Evolutionary conservation across 2,888 invertebrate species (phyloP).

Genomic region (Ferdinandea cuprea): DNA sequence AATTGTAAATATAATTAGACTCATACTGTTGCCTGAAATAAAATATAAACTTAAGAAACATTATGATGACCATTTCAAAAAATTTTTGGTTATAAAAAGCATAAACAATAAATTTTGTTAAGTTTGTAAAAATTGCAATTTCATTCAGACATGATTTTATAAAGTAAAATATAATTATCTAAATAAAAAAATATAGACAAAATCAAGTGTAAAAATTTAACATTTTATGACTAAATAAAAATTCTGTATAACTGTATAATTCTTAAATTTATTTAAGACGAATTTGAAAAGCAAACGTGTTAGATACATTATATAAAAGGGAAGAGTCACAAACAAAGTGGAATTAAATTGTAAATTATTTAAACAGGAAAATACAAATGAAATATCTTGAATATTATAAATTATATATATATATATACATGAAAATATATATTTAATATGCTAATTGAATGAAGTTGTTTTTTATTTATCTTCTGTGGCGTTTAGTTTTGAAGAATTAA

Average conservation of each 20-base stretch:
- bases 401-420: constrained; percentile 60
- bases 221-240: constrained; percentile 13
- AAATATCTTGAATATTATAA: constrained; percentile 62
- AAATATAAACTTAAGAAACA: constrained; percentile 40
- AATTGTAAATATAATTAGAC: constrained; percentile 64
- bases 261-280: constrained; percentile 30
- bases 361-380: constrained; percentile 35
- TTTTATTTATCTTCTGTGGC: background rate
- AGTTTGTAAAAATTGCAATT: constrained; percentile 56
- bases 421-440: constrained; percentile 74
- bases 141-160: constrained; percentile 11
- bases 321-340: constrained; percentile 34
- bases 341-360: constrained; percentile 64
- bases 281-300: constrained; percentile 30
- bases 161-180: constrained; percentile 10
- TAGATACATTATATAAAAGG: constrained; percentile 47
- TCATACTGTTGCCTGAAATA: constrained; percentile 69
- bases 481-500: background rate
- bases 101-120: constrained; percentile 25
- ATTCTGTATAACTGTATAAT: constrained; percentile 30
- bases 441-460: constrained; percentile 51
- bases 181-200: constrained; percentile 36
- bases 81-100: constrained; percentile 5
- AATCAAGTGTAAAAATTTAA: constrained; percentile 34
- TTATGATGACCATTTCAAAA: constrained; percentile 7